phyloP scores from a whole-genome alignment of 2,888 invertebrate genomes.

The Sarcophaga subvicina region DNA sequence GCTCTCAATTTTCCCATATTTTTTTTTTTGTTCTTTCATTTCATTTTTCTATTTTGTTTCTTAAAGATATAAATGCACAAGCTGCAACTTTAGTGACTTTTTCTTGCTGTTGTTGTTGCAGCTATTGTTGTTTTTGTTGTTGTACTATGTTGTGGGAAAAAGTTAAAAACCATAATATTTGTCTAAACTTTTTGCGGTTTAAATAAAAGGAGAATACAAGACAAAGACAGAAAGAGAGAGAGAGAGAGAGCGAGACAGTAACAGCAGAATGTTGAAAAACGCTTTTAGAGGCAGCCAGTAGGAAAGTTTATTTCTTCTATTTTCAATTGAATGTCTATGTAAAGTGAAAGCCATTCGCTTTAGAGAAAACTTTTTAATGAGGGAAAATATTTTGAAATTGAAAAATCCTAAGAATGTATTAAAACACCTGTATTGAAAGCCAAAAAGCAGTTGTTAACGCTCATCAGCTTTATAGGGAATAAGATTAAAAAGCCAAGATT shows the following conservation, averaged over 20 bases:
- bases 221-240: not conserved
- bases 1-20: not conserved
- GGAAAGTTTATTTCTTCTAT: slow-evolving; percentile 36
- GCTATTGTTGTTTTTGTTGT: slow-evolving; percentile 21
- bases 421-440: slow-evolving; percentile 25
- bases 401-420: slow-evolving; percentile 4
- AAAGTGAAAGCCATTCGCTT: slow-evolving; percentile 21
- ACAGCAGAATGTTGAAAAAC: slow-evolving; percentile 27
- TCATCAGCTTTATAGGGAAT: no score
- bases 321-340: not conserved
- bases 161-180: slow-evolving; percentile 69
- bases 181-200: slow-evolving; percentile 67
- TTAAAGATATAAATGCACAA: slow-evolving; percentile 48
- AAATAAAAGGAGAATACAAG: slow-evolving; percentile 39
- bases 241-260: not conserved
- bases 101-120: not conserved
- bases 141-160: slow-evolving; percentile 45
- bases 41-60: not conserved
- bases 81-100: slow-evolving; percentile 41
- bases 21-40: not conserved
- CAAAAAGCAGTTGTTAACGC: not conserved
- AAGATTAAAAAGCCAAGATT: no score
- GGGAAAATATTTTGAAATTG: no score
- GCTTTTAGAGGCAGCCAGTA: slow-evolving; percentile 20
- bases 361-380: no score